Evolutionary conservation across 2,888 invertebrate species (phyloP), one percentile per base, ranked within the genome.

Genomic region (Galeopsomyia nigrocyanea): DNA sequence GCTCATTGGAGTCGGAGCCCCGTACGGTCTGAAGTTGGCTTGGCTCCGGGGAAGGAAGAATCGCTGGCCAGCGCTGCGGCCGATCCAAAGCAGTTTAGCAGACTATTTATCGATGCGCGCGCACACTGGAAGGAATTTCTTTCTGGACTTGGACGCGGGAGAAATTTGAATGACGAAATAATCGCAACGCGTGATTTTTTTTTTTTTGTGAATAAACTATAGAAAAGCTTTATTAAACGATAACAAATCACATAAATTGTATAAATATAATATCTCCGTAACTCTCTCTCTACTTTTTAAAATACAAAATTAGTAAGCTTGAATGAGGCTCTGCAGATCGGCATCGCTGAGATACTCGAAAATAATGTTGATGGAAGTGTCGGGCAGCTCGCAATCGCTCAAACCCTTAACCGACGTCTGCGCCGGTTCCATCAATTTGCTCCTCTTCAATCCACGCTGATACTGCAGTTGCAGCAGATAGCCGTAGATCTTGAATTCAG

Each of bases 171-270:
- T 39, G 10, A n/a, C n/a, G 13, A 39, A 39, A 13, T 39, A 13
- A 31, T 31, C 31, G 31, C 39, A 39, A n/a, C n/a, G n/a, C n/a
- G 7, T 7, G 55, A 47, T 72, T 90, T 89, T 77, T 89, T 87
- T n/a, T n/a, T n/a, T n/a, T n/a, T n/a, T n/a, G n/a, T 19, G 39
- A 39, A 39, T 62, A 47, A 3, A 6, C 39, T 10, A 10, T 39
- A 13, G 39, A 39, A 39, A 39, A 39, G 39, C 39, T 39, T 39
- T 39, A 39, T 39, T 39, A 39, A 39, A 39, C 39, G 7, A 39
- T 39, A 39, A 39, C 39, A 13, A 46, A 17, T 31, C 46, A 16
- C 46, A 19, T 22, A 50, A 2, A 26, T 26, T 5, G 2, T 31
- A 10, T 51, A 22, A 62, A 31, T 47, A 49, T 10, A 22, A 49